These are phyloP conservation scores for Melanchra persicariae DNA, from an alignment of 2,888 invertebrate species.

Conservation along the genomic window DNA sequence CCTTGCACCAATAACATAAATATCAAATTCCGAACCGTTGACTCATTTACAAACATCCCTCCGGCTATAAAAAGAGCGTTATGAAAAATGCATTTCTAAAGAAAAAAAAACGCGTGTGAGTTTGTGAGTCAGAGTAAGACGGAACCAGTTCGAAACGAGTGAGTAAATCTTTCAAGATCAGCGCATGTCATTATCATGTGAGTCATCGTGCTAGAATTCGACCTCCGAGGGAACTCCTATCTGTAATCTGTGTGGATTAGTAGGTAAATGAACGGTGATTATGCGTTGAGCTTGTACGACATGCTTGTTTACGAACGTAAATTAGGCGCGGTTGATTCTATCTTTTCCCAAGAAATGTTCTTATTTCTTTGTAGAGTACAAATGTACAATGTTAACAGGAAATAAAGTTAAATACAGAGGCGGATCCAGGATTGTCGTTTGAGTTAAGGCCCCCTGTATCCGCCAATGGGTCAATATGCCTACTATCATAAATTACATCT, in stretches of 20 bases:
- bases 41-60: constrained; percentile 62
- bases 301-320: constrained; percentile 3
- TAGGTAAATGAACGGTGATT: constrained; percentile 49
- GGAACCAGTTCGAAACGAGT: constrained; percentile 73
- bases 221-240: constrained; percentile 79
- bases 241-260: constrained; percentile 65
- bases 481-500: not conserved
- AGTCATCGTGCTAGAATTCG: constrained; percentile 77
- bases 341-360: not conserved
- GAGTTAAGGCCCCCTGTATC: too few species aligned
- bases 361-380: not conserved
- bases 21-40: constrained; percentile 65
- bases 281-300: constrained; percentile 11
- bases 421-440: too few species aligned
- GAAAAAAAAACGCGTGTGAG: constrained; percentile 74
- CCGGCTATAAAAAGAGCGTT: constrained; percentile 55
- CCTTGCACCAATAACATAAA: constrained; percentile 58
- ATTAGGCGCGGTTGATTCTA: not conserved
- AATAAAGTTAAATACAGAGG: too few species aligned
- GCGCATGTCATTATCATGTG: constrained; percentile 75
- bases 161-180: constrained; percentile 73
- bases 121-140: constrained; percentile 71
- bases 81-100: constrained; percentile 58
- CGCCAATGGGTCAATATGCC: too few species aligned
- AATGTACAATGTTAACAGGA: not conserved